Percentiles rank a stretch among this genome's conserved stretches.
phyloP scores from a whole-genome alignment of 1,140 invertebrate species.

The Parasteatoda tepidariorum region DNA sequence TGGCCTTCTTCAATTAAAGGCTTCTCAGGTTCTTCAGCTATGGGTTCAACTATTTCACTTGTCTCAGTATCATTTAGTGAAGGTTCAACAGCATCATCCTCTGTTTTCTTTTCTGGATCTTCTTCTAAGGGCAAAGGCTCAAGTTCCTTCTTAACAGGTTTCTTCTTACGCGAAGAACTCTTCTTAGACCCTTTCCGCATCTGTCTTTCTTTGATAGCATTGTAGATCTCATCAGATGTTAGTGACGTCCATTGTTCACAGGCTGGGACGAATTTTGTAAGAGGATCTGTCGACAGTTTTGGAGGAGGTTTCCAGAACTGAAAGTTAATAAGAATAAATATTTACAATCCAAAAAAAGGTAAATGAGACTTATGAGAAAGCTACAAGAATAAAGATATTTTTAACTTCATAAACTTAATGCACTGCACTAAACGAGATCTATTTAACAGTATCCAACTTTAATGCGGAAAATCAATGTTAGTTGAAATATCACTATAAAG shows the following conservation, averaged over 20 bases:
- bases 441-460: too few relatives aligned
- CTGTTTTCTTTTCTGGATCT: constrained; percentile 45
- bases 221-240: constrained; percentile 38
- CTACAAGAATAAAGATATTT: too few relatives aligned
- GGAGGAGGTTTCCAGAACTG: constrained; percentile 85
- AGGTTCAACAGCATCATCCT: constrained; percentile 21
- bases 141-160: constrained; percentile 38
- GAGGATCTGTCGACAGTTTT: constrained; percentile 74
- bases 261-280: constrained; percentile 72
- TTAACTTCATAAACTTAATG: too few relatives aligned
- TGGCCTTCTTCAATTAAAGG: constrained; percentile 68
- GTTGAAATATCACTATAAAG: too few relatives aligned
- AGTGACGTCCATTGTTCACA: constrained; percentile 62
- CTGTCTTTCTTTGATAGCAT: constrained; percentile 43
- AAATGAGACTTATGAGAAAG: not conserved
- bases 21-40: constrained; percentile 27
- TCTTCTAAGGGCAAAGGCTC: constrained; percentile 18
- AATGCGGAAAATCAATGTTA: too few relatives aligned
- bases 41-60: not conserved
- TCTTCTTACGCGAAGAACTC: constrained; percentile 23
- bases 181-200: constrained; percentile 31
- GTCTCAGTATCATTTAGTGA: not conserved
- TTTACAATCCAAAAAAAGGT: not conserved
- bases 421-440: too few relatives aligned
- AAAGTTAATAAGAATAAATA: constrained; percentile 1